Conservation (phyloP, 1,140 invertebrate genomes). For the Saccostrea cuccullata region DNA sequence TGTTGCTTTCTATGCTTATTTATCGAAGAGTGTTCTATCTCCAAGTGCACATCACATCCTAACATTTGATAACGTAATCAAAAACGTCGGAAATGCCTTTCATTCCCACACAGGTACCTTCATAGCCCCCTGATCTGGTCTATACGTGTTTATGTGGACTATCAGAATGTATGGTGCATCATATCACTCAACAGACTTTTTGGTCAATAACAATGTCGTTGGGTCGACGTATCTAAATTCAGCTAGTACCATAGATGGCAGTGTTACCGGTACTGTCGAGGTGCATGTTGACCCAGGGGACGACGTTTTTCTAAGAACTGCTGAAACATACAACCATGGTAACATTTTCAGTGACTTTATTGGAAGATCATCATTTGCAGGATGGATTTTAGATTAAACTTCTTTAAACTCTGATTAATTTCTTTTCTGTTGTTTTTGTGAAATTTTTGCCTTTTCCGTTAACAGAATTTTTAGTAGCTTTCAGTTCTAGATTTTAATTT, state of each 20-base stretch:
- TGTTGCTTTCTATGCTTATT: slow-evolving; percentile 11
- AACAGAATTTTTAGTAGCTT: too few relatives aligned
- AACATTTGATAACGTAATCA: neutral
- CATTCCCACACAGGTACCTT: neutral
- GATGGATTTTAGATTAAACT: neutral
- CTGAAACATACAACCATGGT: neutral
- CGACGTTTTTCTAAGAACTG: neutral
- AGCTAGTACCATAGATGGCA: neutral
- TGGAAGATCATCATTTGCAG: neutral
- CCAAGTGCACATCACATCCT: neutral
- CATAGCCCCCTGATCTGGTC: neutral
- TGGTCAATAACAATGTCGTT: neutral
- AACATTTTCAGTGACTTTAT: neutral
- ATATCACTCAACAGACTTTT: neutral
- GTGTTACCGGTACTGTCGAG: neutral
- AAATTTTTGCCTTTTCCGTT: too few relatives aligned
- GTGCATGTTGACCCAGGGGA: neutral
- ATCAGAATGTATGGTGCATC: neutral
- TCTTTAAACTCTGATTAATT: too few relatives aligned
- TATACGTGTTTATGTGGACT: neutral
- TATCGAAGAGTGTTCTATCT: neutral
- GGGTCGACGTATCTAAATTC: neutral
- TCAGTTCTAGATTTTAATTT: too few relatives aligned
- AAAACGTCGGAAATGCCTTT: neutral
- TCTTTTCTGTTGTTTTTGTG: too few relatives aligned